Evolutionary conservation across 2,113 vertebrate genomes (phyloP), one percentile per base, ranked within the genome.

Genomic region (Cyrtonyx montezumae): DNA sequence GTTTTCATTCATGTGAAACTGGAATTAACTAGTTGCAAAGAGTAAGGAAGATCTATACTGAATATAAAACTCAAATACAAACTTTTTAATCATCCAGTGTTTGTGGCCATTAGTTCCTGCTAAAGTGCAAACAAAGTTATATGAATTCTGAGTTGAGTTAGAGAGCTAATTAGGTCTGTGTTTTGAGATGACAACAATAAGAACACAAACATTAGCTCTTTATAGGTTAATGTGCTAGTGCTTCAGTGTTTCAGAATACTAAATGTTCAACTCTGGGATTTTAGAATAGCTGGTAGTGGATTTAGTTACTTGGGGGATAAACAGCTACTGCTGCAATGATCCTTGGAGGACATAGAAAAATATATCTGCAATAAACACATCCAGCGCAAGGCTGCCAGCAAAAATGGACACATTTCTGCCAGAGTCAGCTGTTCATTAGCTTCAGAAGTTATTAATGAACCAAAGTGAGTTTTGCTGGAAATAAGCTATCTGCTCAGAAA

Each of bases 241-340:
- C 16, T 40, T 40, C 9, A 40, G 40, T 87, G 8, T 48, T 86
- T 21, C 7, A 84, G 45, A 81, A 87, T 75, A 3, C 8, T 34
- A n/a, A 4, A 68, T 30, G 45, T 40, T 68, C 32, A 79, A 58
- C 45, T 56, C 16, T 20, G 13, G 34, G 32, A 5, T 76, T 77
- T 86, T 34, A 78, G 20, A 12, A 30, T 1, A 11, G 9, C 21
- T 3, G 1, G 48, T 36, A 48, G 8, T 43, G 22, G 66, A 61
- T 21, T 46, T 40, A 36, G 5, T 32, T 84, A 2, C 37, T 59
- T 6, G 23, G 4, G 3, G 8, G 18, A 23, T 30, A 32, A 91
- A 58, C 0, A 4, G 20, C 10, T 19, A 77, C 59, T 83, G 16
- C 2, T 78, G 8, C 9, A 40, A 12, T 0, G 0, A 16, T 28